phyloP scores from a whole-genome alignment of 2,797 vertebrate genomes.

The Neosalanx taihuensis region DNA sequence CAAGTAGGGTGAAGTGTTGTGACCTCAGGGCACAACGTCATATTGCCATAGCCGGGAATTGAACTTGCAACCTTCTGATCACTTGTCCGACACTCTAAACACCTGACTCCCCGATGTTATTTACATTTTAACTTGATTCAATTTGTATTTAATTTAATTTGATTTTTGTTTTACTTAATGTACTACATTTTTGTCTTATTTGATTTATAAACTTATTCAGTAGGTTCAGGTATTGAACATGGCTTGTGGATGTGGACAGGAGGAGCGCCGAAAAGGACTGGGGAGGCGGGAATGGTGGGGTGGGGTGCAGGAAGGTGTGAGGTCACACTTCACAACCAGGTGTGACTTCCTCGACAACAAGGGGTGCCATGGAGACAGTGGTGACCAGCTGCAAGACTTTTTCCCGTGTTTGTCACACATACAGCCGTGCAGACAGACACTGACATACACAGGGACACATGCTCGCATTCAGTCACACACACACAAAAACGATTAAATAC shows the following conservation, averaged over 20 bases:
- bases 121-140: too few relatives aligned
- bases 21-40: too few relatives aligned
- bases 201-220: too few relatives aligned
- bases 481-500: not conserved
- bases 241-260: not conserved
- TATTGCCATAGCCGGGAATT: too few relatives aligned
- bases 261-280: not conserved
- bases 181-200: too few relatives aligned
- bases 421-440: not conserved
- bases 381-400: not conserved
- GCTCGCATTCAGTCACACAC: not conserved
- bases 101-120: too few relatives aligned
- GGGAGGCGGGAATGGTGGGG: not conserved
- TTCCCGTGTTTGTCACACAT: not conserved
- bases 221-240: too few relatives aligned
- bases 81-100: too few relatives aligned
- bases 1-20: too few relatives aligned
- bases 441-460: not conserved
- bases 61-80: too few relatives aligned
- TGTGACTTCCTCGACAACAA: conserved; percentile 35
- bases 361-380: conserved; percentile 6
- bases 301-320: conserved; percentile 18
- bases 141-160: too few relatives aligned
- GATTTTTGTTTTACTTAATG: too few relatives aligned
- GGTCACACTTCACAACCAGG: conserved; percentile 31